These are phyloP conservation scores for Ricordea florida DNA, from an alignment of 92 coral and sea anemone species.

Conservation along the genomic window DNA sequence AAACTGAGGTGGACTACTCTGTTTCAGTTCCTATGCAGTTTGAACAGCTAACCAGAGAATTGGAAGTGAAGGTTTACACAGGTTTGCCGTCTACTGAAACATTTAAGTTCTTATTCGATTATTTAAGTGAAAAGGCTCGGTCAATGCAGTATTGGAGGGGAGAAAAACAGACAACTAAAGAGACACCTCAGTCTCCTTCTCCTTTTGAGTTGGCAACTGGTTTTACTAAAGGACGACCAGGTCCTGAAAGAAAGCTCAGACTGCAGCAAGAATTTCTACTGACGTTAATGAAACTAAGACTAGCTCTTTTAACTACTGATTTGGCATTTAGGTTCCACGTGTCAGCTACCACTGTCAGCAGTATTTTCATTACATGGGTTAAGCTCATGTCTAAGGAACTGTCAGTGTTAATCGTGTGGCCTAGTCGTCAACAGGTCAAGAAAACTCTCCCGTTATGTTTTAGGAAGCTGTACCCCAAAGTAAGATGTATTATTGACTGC, in stretches of 20 bases:
- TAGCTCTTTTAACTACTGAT: too few species aligned
- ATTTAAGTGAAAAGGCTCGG: conserved; percentile 42
- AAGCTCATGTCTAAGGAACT: conserved; percentile 66
- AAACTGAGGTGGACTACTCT: background rate
- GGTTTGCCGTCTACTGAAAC: conserved; percentile 43
- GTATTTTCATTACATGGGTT: too few species aligned
- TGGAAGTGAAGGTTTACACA: conserved; percentile 45
- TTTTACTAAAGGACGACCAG: conserved; percentile 9
- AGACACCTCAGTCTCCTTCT: conserved; percentile 39
- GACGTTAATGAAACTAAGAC: conserved; percentile 56
- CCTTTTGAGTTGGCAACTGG: conserved; percentile 12
- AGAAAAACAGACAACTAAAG: conserved; percentile 56
- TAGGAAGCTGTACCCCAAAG: conserved; percentile 52
- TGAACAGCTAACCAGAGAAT: conserved; percentile 47
- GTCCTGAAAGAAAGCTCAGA: conserved; percentile 37
- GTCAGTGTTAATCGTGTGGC: conserved; percentile 60
- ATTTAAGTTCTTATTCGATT: conserved; percentile 47
- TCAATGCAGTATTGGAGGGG: conserved; percentile 75
- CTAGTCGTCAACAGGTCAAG: conserved; percentile 52
- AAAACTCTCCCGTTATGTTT: conserved; percentile 60
- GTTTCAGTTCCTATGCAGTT: conserved; percentile 35
- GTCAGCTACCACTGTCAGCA: too few species aligned
- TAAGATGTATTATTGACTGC: conserved; percentile 62
- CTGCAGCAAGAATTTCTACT: conserved; percentile 58
- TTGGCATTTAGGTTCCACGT: too few species aligned